These are phyloP conservation scores for Prionailurus bengalensis DNA, from an alignment of 2,113 vertebrate genomes.

Conservation along the genomic window DNA sequence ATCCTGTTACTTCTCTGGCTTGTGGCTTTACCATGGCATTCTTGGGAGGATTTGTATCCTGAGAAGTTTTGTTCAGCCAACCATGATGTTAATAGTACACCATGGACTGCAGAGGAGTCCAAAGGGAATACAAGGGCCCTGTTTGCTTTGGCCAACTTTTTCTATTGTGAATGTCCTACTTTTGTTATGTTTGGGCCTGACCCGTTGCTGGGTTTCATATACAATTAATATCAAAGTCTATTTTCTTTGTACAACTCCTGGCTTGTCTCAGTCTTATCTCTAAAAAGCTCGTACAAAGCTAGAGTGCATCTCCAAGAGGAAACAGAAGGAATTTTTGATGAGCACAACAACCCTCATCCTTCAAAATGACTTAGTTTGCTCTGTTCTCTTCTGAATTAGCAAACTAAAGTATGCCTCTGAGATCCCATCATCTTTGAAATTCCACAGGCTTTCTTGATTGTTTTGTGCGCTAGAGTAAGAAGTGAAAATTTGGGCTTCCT, in stretches of 20 bases:
- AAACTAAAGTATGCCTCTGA: slow-evolving; percentile 12
- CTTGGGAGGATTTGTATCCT: neutral
- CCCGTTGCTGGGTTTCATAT: slow-evolving; percentile 20
- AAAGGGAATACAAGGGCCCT: neutral
- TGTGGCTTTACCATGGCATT: neutral
- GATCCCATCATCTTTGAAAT: slow-evolving; percentile 45
- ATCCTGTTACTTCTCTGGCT: neutral
- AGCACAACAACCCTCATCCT: neutral
- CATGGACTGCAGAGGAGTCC: neutral
- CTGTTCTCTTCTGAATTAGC: neutral
- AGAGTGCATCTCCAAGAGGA: slow-evolving; percentile 9
- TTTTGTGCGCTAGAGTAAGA: neutral
- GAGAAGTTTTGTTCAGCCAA: neutral
- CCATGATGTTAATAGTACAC: neutral
- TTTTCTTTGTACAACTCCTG: neutral
- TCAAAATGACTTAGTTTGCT: neutral
- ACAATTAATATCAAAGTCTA: slow-evolving; percentile 20
- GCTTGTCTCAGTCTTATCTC: neutral
- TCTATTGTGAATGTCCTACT: neutral
- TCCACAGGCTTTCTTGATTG: slow-evolving; percentile 5
- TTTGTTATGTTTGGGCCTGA: slow-evolving; percentile 31
- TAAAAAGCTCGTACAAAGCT: neutral
- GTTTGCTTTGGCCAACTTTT: slow-evolving; percentile 30
- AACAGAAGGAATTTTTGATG: neutral
- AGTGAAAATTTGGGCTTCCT: neutral